These are phyloP conservation scores for Nestor notabilis DNA, from an alignment of 2,113 vertebrate species.

Conservation along the genomic window DNA sequence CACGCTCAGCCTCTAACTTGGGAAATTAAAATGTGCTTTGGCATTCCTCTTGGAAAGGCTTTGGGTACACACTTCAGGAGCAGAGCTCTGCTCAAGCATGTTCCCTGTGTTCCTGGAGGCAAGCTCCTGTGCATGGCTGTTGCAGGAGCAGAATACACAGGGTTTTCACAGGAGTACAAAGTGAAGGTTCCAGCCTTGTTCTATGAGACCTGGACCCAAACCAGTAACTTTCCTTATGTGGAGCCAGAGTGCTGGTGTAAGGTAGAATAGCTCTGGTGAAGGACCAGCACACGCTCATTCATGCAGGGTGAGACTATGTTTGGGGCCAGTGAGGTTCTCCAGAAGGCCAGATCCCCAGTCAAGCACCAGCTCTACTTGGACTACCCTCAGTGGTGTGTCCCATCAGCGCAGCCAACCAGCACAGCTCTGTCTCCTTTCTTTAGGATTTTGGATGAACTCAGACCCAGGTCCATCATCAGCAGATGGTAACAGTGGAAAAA, in stretches of 20 bases:
- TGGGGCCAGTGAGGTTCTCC: neutral
- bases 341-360: neutral
- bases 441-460: neutral
- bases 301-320: neutral
- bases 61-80: neutral
- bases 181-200: neutral
- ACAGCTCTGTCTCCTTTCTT: neutral
- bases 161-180: neutral
- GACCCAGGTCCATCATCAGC: neutral
- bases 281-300: neutral
- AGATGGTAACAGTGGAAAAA: neutral
- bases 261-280: neutral
- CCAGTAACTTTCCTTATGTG: neutral
- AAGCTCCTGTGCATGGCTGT: neutral
- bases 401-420: neutral
- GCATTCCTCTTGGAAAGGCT: neutral
- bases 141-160: neutral
- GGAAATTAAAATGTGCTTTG: neutral
- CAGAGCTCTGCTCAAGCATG: neutral
- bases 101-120: neutral
- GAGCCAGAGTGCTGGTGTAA: neutral
- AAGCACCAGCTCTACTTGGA: neutral
- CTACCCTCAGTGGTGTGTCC: too few relatives aligned
- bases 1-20: neutral
- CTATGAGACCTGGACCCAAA: neutral